Base-by-base conservation (phyloP, 2,113 vertebrate genomes). In the Macquaria ambigua region DNA sequence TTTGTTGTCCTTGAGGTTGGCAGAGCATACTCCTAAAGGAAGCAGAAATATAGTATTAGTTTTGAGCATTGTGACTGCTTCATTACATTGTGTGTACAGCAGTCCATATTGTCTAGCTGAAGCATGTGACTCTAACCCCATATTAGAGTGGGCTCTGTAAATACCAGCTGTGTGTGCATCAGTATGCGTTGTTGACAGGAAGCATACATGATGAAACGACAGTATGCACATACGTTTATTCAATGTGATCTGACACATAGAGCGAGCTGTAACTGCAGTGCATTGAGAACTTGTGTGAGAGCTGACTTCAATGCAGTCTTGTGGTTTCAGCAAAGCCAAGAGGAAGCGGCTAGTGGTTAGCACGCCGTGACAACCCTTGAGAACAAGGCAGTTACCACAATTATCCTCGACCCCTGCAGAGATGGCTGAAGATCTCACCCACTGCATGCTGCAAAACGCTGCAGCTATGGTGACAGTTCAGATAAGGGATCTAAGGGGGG, bases 1-100 rank as follows among this genome's bases (percentile, higher is more conserved):
- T 86, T 96, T 97, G 87, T 92, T 95, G 90, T 96, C 92, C 53
- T 95, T 92, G 12, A 96, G 96, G 91, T 77, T 94, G 79, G 92
- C 96, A 85, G 95, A 80, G 69, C 76, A 63, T 77, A 96, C 34
- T 72, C 95, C 96, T 96, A 63, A 8, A 77, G 21, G 18, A 84
- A 46, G 64, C 2, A 37, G 23, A 81, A 23, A 62, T 0, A 43
- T 23, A 61, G 50, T 34, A 34, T 61, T 43, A 11, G 28, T 46
- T 34, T n/a, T 75, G 12, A 72, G 56, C 46, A 37, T 25, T 11
- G 14, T 0, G 52, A 48, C n/a, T 15, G 23, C 21, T 72, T 20
- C 11, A 23, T 34, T 28, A 6, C 5, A 48, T 7, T 53, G 64
- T 71, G 8, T 48, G 61, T 28, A 8, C 21, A 21, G 62, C 8